A percentile compares a stretch with the other conserved stretches of the same genome.
Conservation (phyloP, 2,888 invertebrate genomes). For the Drosophila affinis region DNA sequence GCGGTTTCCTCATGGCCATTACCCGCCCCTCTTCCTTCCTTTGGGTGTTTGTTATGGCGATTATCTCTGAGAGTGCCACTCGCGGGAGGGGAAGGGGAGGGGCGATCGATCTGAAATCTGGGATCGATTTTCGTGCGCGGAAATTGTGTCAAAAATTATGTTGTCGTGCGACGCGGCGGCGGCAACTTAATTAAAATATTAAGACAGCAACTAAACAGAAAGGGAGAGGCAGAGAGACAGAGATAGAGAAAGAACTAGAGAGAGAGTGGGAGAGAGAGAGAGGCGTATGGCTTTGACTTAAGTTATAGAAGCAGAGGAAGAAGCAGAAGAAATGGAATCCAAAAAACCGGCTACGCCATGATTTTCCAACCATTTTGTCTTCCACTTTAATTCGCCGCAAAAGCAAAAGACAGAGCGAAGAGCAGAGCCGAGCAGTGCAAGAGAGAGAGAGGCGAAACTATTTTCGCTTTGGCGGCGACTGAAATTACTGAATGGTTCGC, state of each 20-base stretch:
- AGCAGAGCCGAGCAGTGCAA: conserved; percentile 9
- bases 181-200: conserved; percentile 74
- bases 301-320: conserved; percentile 5
- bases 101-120: conserved; percentile 44
- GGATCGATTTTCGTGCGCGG: conserved; percentile 42
- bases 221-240: background rate
- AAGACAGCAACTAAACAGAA: conserved; percentile 2
- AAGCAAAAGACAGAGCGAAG: background rate
- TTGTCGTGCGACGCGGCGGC: conserved; percentile 51
- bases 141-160: conserved; percentile 79
- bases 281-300: background rate
- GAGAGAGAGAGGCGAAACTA: conserved; percentile 36
- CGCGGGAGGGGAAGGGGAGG: too few relatives aligned
- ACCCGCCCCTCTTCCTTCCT: conserved; percentile 44
- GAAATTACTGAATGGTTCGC: conserved; percentile 69
- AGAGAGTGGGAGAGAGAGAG: background rate
- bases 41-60: conserved; percentile 66
- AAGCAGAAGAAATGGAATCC: conserved; percentile 13
- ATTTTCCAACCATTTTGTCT: conserved; percentile 75
- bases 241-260: conserved; percentile 2
- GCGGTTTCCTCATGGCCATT: conserved; percentile 12
- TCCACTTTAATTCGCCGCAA: conserved; percentile 34
- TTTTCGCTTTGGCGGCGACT: conserved; percentile 47
- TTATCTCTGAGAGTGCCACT: conserved; percentile 44
- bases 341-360: conserved; percentile 70